Conservation (phyloP, 2,113 vertebrate species). For the Ophiodon elongatus region DNA sequence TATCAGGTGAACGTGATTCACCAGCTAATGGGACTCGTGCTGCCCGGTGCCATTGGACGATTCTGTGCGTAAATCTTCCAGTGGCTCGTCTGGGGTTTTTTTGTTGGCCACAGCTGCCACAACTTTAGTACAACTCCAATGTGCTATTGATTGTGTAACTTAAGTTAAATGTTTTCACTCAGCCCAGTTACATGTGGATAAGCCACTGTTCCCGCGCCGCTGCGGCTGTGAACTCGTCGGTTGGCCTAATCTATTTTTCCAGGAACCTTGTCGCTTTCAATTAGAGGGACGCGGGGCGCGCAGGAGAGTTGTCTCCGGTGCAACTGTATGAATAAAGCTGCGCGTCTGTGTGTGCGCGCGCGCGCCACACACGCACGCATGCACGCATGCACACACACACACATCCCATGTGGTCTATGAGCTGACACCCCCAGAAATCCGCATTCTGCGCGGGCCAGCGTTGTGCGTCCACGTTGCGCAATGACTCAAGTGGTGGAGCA, state of each 20-base stretch:
- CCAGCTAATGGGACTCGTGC: too few relatives aligned
- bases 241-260: slow-evolving; percentile 76
- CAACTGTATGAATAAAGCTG: slow-evolving; percentile 30
- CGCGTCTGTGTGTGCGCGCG: background rate
- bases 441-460: too few relatives aligned
- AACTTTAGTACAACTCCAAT: background rate
- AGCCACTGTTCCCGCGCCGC: slow-evolving; percentile 13
- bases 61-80: slow-evolving; percentile 46
- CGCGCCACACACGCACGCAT: too few relatives aligned
- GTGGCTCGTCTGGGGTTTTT: background rate
- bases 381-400: too few relatives aligned
- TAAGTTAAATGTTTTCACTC: background rate
- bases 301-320: slow-evolving; percentile 1
- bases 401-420: too few relatives aligned
- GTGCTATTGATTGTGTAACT: background rate
- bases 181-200: slow-evolving; percentile 6
- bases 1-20: background rate
- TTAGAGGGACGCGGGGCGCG: slow-evolving; percentile 56
- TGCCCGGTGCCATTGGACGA: too few relatives aligned
- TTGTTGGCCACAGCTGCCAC: background rate
- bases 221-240: slow-evolving; percentile 28
- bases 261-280: slow-evolving; percentile 68
- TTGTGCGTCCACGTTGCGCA: too few relatives aligned
- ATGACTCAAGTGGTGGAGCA: too few relatives aligned
- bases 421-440: too few relatives aligned